phyloP scores from a whole-genome alignment of 1,140 invertebrate genomes.

The Drosophila arawakana region DNA sequence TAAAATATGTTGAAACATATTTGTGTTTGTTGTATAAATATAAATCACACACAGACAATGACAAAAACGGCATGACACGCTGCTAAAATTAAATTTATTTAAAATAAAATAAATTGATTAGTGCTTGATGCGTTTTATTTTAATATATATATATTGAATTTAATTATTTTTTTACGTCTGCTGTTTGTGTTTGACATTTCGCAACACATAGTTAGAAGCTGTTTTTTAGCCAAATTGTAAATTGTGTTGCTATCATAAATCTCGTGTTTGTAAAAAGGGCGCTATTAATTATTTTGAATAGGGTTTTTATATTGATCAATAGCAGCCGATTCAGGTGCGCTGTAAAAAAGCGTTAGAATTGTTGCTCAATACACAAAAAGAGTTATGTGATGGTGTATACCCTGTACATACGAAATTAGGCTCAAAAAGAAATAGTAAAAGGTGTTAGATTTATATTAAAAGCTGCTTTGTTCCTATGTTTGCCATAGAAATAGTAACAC shows the following conservation, averaged over 20 bases:
- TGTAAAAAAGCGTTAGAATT: slow-evolving; percentile 43
- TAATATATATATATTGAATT: slow-evolving; percentile 24
- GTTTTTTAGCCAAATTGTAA: slow-evolving; percentile 16
- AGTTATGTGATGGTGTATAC: slow-evolving; percentile 38
- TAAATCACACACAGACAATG: slow-evolving; percentile 57
- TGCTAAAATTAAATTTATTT: slow-evolving; percentile 20
- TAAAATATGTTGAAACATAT: slow-evolving; percentile 17
- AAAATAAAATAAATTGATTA: slow-evolving; percentile 18
- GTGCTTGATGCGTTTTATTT: slow-evolving; percentile 32
- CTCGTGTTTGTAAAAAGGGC: slow-evolving; percentile 31
- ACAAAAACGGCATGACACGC: slow-evolving; percentile 49
- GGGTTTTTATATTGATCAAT: slow-evolving; percentile 52
- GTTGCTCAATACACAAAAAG: slow-evolving; percentile 50
- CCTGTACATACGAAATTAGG: slow-evolving; percentile 1
- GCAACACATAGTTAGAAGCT: slow-evolving; percentile 57
- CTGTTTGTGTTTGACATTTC: slow-evolving; percentile 19
- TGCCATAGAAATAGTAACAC: not conserved
- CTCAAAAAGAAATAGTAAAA: too few relatives aligned
- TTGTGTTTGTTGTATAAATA: slow-evolving; percentile 6
- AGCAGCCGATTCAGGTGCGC: slow-evolving; percentile 49
- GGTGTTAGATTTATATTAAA: not conserved
- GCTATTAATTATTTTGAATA: slow-evolving; percentile 78
- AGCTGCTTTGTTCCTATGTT: too few relatives aligned
- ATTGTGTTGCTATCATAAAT: slow-evolving; percentile 61
- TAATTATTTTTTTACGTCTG: not conserved